phyloP scores from a whole-genome alignment of 2,113 vertebrate species.

The Cyprinodon brontotheroides region DNA sequence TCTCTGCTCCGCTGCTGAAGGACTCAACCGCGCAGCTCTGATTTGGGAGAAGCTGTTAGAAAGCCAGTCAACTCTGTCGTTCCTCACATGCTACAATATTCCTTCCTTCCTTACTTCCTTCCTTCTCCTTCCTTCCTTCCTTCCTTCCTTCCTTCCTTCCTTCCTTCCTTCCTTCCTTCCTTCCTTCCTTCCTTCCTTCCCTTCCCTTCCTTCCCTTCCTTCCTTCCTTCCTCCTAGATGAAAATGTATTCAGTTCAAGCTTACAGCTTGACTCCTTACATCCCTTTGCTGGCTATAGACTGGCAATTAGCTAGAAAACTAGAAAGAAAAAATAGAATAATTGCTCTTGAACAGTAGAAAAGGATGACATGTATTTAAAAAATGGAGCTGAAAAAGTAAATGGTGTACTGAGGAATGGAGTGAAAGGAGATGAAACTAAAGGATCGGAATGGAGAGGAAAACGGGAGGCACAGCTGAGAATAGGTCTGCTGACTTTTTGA shows the following conservation, averaged over 20 bases:
- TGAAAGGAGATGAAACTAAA: conserved; percentile 54
- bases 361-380: conserved; percentile 20
- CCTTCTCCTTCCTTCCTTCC: no score
- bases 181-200: conserved; percentile 2
- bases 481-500: conserved; percentile 70
- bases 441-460: conserved; percentile 51
- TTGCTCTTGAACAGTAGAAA: conserved; percentile 33
- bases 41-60: conserved; percentile 2
- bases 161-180: no score
- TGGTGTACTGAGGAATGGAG: conserved; percentile 40
- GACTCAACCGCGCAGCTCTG: background rate
- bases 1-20: conserved; percentile 22
- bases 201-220: background rate
- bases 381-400: conserved; percentile 30
- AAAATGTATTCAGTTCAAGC: conserved; percentile 9
- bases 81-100: no score
- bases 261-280: conserved; percentile 35
- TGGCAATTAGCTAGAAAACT: conserved; percentile 27
- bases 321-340: conserved; percentile 39
- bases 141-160: no score
- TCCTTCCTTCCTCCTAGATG: conserved; percentile 1
- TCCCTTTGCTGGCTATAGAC: conserved; percentile 35
- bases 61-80: no score
- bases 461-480: conserved; percentile 33
- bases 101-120: no score